Base-by-base conservation (phyloP, 1,140 invertebrate species). In the Solenopsis fugax region DNA sequence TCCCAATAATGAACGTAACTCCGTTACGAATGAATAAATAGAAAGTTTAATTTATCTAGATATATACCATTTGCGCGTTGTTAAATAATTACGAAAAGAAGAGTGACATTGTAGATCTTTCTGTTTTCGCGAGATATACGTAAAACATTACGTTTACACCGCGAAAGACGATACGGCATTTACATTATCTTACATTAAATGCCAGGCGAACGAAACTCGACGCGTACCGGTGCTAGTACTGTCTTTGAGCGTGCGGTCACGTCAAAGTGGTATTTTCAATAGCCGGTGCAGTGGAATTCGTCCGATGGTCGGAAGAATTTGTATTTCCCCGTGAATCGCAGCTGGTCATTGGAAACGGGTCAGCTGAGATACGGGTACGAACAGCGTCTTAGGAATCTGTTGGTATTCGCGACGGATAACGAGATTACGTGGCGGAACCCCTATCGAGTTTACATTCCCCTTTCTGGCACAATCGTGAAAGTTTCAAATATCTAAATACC, bases 231-330 rank as follows among this genome's bases (percentile, higher is more conserved):
- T 34, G 24, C 81, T 58, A 64, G 71, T 84, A 88, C 90, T 88
- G 72, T 88, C 18, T 41, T 50, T 60, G 54, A 45, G 48, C 65
- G 73, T 90, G 78, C 89, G 62, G 69, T 69, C 58, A 85, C 89
- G 94, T 94, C 94, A 94, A 94, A 94, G 92, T 82, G 94, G 94
- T 94, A 95, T 95, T 94, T 94, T 93, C 93, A 95, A 95, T 95
- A 94, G 89, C 75, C 84, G 69, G 72, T 67, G 62, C 80, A 65
- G 73, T 69, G 90, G 89, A 88, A 91, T 92, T 67, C 82, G 86
- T 85, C 77, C 88, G 86, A 85, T 91, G 91, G 92, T 91, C 93
- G 93, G 90, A 93, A 94, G 93, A 94, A 95, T 94, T 95, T 92
- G 92, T 92, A 93, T 94, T 94, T 93, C 87, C 88, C 86, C 24